Percentiles rank a stretch among this genome's conserved stretches.
Evolutionary conservation across 2,888 invertebrate species (phyloP).

Genomic region (Ceratothoa steindachneri): DNA sequence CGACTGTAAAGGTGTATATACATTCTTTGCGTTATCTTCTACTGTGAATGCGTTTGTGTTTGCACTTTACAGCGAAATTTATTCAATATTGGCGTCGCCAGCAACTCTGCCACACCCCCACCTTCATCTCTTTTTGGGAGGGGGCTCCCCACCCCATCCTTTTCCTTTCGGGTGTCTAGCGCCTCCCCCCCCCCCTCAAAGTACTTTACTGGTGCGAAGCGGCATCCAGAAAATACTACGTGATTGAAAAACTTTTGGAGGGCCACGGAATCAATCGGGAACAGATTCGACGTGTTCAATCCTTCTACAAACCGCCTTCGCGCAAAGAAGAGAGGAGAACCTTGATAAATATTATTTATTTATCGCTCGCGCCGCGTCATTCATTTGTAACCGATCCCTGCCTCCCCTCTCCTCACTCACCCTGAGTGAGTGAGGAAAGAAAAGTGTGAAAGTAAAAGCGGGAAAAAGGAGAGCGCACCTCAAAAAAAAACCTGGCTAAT

Average conservation of each 20-base stretch:
- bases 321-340: background rate
- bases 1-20: background rate
- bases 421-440: background rate
- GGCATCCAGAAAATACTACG: background rate
- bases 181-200: too few species aligned
- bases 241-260: slow-evolving; percentile 10
- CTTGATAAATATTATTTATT: slow-evolving; percentile 15
- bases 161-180: too few species aligned
- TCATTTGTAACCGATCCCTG: too few species aligned
- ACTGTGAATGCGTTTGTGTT: background rate
- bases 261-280: slow-evolving; percentile 1
- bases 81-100: slow-evolving; percentile 12
- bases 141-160: too few species aligned
- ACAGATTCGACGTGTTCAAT: slow-evolving; percentile 10
- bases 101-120: too few species aligned
- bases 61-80: background rate
- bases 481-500: too few species aligned
- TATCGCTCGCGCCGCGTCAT: background rate
- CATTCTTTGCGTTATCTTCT: background rate
- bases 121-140: slow-evolving; percentile 5
- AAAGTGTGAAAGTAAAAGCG: background rate
- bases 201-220: too few species aligned
- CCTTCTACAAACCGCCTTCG: background rate
- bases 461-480: background rate
- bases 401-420: too few species aligned